Base-by-base conservation (phyloP, 2,113 vertebrate species). In the Apaloderma vittatum region DNA sequence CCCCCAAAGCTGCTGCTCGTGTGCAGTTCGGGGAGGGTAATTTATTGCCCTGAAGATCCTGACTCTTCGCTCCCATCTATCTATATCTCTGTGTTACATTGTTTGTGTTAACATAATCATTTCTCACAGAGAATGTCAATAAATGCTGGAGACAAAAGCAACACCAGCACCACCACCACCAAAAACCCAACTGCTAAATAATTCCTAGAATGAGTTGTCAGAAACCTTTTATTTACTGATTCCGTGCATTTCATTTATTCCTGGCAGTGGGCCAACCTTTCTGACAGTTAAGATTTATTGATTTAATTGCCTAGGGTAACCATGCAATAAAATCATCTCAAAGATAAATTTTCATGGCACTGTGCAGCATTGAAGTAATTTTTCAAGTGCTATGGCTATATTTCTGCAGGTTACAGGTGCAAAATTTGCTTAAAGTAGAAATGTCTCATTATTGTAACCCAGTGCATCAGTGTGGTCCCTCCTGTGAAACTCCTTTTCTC, bases 291-390 rank as follows among this genome's bases (percentile, higher is more conserved):
- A 99, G 98, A 99, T 99, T 99, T 99, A 99, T 99, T 99, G 98
- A 99, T 99, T 99, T 99, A 99, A 99, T 99, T 99, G 99, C 98
- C 98, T 98, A 98, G 98, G 98, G 98, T 99, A 99, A 99, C 98
- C 98, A 99, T 99, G 98, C 99, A 99, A 99, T 99, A 99, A 99
- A 99, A 99, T 99, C 98, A 99, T 98, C 98, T 98, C 98, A 97
- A 98, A 99, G 99, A 99, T 99, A 99, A 98, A 99, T 99, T 99
- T 99, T 98, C 98, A 98, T 98, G 98, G 98, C 98, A 98, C 97
- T 96, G 96, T 98, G 97, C 98, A 97, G 98, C 98, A 98, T 86
- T 93, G 96, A 98, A 98, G 98, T 98, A 98, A 99, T 99, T 99
- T 99, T 99, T 99, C 98, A 99, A 98, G 98, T 98, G 97, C 98